These are phyloP conservation scores for Catostylus mosaicus DNA, from an alignment of 30 jellyfish, hydroid and myxozoan species.

Conservation along the genomic window DNA sequence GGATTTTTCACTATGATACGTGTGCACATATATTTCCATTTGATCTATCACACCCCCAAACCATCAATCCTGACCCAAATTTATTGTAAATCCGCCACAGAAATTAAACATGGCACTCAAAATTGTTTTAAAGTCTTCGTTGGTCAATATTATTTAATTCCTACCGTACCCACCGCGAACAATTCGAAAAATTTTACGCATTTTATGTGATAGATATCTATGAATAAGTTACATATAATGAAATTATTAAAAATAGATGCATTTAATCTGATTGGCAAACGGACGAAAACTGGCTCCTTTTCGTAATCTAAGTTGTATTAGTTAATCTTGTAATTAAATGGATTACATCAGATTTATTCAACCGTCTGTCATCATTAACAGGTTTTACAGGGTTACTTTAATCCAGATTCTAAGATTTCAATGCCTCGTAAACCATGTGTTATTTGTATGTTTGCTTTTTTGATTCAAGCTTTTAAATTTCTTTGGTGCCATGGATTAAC, in stretches of 20 bases:
- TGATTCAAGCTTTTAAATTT: constrained; percentile 22
- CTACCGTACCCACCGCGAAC: too few relatives aligned
- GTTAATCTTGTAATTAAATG: constrained; percentile 14
- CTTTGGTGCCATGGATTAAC: constrained; percentile 52
- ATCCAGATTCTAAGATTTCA: constrained; percentile 41
- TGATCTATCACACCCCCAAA: too few relatives aligned
- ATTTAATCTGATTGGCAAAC: constrained; percentile 14
- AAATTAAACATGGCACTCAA: too few relatives aligned
- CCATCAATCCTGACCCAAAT: too few relatives aligned
- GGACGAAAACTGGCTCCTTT: constrained; percentile 34
- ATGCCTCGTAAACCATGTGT: constrained; percentile 33
- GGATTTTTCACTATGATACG: too few relatives aligned
- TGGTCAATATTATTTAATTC: too few relatives aligned
- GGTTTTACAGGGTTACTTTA: constrained; percentile 27
- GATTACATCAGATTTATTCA: constrained; percentile 12
- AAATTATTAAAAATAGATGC: not conserved
- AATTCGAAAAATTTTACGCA: too few relatives aligned
- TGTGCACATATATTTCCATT: too few relatives aligned
- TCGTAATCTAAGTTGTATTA: constrained; percentile 25
- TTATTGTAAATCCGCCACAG: too few relatives aligned
- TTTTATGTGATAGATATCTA: too few relatives aligned
- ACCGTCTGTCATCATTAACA: constrained; percentile 22
- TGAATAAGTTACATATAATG: not conserved
- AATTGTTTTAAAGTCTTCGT: too few relatives aligned
- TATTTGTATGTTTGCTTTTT: constrained; percentile 51